Evolutionary conservation across 2,113 vertebrate genomes (phyloP).

Genomic region (Phocoena phocoena): DNA sequence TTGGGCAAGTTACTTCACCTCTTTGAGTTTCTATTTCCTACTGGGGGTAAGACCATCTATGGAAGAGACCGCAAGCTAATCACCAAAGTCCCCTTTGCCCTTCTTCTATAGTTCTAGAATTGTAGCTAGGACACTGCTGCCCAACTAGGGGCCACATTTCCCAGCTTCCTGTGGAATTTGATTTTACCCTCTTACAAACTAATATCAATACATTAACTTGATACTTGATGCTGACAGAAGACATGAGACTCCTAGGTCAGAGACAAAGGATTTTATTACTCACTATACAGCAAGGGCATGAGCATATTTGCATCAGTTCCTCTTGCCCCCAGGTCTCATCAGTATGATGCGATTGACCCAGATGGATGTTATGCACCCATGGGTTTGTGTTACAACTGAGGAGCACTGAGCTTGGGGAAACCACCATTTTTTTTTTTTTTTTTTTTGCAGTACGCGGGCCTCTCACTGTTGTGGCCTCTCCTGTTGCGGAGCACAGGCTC

Average conservation of each 20-base stretch:
- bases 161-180: not conserved
- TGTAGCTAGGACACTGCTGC: not conserved
- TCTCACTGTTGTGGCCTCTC: too few relatives aligned
- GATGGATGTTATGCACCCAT: not conserved
- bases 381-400: not conserved
- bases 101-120: not conserved
- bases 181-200: not conserved
- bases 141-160: not conserved
- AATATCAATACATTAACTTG: too few relatives aligned
- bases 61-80: not conserved
- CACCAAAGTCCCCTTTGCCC: not conserved
- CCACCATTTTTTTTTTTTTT: not conserved
- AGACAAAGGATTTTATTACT: not conserved
- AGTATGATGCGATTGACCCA: not conserved
- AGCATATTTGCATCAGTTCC: not conserved
- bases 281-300: not conserved
- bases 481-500: too few relatives aligned
- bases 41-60: not conserved
- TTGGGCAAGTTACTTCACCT: not conserved
- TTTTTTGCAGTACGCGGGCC: too few relatives aligned
- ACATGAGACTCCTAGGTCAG: not conserved
- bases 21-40: not conserved
- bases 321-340: not conserved
- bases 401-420: not conserved
- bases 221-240: not conserved